Percentiles rank a stretch among this genome's conserved stretches.
These are phyloP conservation scores for Oscheius sp. DNA, from an alignment of 2,888 invertebrate genomes.

Conservation along the genomic window DNA sequence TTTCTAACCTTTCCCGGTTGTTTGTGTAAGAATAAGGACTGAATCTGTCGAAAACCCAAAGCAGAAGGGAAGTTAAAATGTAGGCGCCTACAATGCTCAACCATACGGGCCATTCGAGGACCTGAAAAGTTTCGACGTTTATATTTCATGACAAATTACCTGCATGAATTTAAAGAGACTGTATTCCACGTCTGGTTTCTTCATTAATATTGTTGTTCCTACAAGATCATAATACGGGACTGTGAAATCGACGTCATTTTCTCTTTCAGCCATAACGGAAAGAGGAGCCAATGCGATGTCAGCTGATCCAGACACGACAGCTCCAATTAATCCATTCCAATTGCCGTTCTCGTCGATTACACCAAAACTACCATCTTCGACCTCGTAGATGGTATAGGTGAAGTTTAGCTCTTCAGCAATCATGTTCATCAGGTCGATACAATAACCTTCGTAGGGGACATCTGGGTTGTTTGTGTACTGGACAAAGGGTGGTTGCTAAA, in stretches of 20 bases:
- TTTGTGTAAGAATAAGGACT: conserved; percentile 96
- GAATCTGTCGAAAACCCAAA: conserved; percentile 97
- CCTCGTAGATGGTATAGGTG: conserved; percentile 86
- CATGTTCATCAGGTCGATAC: conserved; percentile 90
- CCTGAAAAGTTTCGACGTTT: conserved; percentile 44
- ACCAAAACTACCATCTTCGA: conserved; percentile 85
- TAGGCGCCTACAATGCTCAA: conserved; percentile 93
- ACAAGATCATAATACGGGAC: conserved; percentile 96
- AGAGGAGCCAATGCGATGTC: conserved; percentile 93
- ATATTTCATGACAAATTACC: conserved; percentile 76
- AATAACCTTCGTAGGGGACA: conserved; percentile 81
- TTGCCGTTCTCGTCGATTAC: conserved; percentile 87
- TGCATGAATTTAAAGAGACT: conserved; percentile 95
- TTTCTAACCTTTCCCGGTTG: conserved; percentile 77
- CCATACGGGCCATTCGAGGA: conserved; percentile 93
- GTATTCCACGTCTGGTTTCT: conserved; percentile 87
- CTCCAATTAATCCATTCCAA: conserved; percentile 84
- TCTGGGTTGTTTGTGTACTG: conserved; percentile 60
- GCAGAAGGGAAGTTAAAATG: conserved; percentile 90
- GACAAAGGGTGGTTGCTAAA: conserved; percentile 77
- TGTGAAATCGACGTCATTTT: conserved; percentile 96
- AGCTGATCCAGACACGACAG: conserved; percentile 77
- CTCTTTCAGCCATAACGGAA: conserved; percentile 96
- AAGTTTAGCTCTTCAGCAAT: conserved; percentile 86
- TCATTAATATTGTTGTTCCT: conserved; percentile 95